Base-by-base conservation (phyloP, 2,797 vertebrate species). In the Nothura maculosa region DNA sequence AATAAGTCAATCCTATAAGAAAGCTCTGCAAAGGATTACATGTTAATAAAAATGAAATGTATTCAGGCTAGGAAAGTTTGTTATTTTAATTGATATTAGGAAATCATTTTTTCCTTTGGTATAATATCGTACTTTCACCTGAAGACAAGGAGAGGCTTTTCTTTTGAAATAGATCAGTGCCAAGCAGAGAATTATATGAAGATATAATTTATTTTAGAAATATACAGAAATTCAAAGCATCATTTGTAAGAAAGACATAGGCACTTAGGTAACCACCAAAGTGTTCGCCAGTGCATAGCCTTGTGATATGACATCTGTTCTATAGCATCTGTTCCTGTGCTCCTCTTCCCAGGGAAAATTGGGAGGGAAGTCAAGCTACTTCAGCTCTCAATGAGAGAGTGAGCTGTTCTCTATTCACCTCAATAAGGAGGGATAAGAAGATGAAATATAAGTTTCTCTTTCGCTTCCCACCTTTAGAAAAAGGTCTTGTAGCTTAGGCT, bases 1-100 rank as follows among this genome's bases (percentile, higher is more conserved):
- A 83, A 85, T 84, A 78, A 81, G 8, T 92, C 54, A 90, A 36
- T 10, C 62, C 43, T 80, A 34, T 67, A 89, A 93, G 21, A 90
- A 90, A 77, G 12, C 18, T 85, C 75, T 93, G 50, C 50, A 80
- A 79, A 87, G n/a, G 22, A 38, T 42, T 28, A 34, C 15, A 85
- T 86, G 18, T 68, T 63, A 81, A 60, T 73, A 81, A 80, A 93
- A 92, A 54, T 30, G 78, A 92, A 57, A 72, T 14, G 5, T 54
- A 58, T 61, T 54, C 20, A 88, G 72, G 9, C 17, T 45, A 86
- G 80, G 38, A 57, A 84, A 57, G 30, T 48, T 28, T 73, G 75
- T 77, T 68, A 20, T 8, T 72, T 66, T 45, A 81, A 9, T 36
- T 55, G 43, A 38, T 79, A 32, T 91, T 52, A 92, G 25, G 40